Conservation (phyloP, 2,113 vertebrate species). For the Platycercus adscitus region DNA sequence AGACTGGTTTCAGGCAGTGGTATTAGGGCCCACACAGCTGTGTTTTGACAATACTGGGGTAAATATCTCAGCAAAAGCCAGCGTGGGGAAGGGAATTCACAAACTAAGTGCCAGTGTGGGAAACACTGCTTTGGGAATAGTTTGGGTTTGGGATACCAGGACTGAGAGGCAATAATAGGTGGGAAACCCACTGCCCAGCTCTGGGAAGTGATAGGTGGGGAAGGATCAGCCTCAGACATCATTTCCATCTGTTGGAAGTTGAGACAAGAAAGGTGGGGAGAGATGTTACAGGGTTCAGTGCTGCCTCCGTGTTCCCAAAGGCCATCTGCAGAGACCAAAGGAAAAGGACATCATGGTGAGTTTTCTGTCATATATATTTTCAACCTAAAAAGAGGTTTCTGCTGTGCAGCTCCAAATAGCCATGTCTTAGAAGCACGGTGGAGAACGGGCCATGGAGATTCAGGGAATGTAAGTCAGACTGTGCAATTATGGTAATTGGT, state of each 20-base stretch:
- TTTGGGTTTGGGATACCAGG: fast-evolving
- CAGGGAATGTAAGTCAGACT: conserved; percentile 23
- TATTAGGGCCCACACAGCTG: fast-evolving
- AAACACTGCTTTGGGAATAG: background rate
- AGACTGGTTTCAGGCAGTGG: background rate
- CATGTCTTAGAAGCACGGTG: background rate
- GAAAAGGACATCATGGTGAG: background rate
- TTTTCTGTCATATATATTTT: background rate
- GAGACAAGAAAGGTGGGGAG: background rate
- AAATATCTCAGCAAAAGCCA: background rate
- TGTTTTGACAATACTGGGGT: background rate
- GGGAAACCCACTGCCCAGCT: background rate
- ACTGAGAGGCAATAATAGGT: fast-evolving
- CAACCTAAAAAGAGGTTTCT: background rate
- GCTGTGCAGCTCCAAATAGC: background rate
- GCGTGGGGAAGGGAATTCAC: background rate
- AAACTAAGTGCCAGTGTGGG: fast-evolving
- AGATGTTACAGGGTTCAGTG: fast-evolving
- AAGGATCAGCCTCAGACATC: background rate
- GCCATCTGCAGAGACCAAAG: background rate
- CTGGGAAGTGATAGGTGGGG: background rate
- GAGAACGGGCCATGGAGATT: background rate
- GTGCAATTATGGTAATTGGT: conserved; percentile 50
- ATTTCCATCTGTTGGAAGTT: fast-evolving
- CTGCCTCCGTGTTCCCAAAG: background rate